These are phyloP conservation scores for Rattus norvegicus DNA, from an alignment of 2,113 vertebrate species.

Conservation along the genomic window DNA sequence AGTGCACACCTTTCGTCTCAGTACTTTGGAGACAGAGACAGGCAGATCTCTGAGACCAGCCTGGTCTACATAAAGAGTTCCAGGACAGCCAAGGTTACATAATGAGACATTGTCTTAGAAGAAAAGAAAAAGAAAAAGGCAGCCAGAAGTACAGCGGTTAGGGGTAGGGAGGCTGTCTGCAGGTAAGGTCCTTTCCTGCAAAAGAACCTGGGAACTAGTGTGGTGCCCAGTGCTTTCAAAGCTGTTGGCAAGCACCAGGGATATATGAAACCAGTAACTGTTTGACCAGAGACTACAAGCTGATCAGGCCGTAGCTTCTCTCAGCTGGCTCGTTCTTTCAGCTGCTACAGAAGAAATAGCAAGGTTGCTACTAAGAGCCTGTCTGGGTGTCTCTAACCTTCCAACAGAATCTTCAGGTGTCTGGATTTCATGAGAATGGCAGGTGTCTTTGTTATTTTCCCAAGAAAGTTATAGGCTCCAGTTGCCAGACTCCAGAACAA, in stretches of 20 bases:
- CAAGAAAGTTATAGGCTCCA: not conserved
- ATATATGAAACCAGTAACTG: slow-evolving; percentile 43
- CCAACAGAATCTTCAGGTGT: not conserved
- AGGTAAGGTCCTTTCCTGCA: not conserved
- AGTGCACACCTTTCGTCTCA: not conserved
- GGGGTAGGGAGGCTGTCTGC: not conserved
- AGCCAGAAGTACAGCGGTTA: not conserved
- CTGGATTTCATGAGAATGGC: not conserved
- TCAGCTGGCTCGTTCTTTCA: not conserved
- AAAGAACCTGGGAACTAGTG: not conserved
- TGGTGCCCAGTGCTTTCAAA: not conserved
- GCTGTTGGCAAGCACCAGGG: not conserved
- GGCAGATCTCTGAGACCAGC: not conserved
- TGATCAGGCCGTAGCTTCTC: not conserved
- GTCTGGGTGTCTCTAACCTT: not conserved
- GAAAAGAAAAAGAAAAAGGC: not conserved
- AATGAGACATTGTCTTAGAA: not conserved
- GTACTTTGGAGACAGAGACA: not conserved
- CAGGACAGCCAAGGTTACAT: not conserved
- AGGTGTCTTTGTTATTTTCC: not conserved
- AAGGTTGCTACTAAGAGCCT: not conserved
- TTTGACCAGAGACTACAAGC: not conserved
- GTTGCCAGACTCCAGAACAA: not conserved
- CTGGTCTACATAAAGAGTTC: not conserved
- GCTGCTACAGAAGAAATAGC: not conserved